These are phyloP conservation scores for Nephrotoma appendiculata DNA, from an alignment of 2,888 invertebrate species.

Conservation along the genomic window DNA sequence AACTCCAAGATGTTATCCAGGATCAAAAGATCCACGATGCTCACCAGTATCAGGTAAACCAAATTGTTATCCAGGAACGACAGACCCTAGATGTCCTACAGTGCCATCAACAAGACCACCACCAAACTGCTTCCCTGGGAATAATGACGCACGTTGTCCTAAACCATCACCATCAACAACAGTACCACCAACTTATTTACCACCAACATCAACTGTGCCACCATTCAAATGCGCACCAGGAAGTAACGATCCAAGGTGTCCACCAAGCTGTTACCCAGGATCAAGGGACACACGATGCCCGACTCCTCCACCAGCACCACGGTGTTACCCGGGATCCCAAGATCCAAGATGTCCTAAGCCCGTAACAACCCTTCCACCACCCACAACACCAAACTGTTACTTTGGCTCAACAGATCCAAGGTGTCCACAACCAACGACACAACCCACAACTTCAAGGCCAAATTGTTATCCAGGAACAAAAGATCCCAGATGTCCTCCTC, in stretches of 20 bases:
- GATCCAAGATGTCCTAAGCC: conserved; percentile 23
- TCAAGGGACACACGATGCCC: conserved; percentile 28
- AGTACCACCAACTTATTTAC: not conserved
- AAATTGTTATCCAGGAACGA: conserved; percentile 21
- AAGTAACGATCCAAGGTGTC: conserved; percentile 16
- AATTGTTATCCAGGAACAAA: not conserved
- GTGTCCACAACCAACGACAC: conserved; percentile 18
- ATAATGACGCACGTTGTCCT: conserved; percentile 23
- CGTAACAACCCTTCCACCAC: conserved; percentile 20
- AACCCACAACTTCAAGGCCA: conserved; percentile 13
- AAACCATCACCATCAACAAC: conserved; percentile 18
- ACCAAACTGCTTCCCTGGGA: conserved; percentile 22
- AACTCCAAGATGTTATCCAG: conserved; percentile 20
- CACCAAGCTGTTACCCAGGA: conserved; percentile 26
- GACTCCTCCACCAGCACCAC: conserved; percentile 15
- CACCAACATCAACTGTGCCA: conserved; percentile 17
- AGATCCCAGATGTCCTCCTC: conserved; percentile 11
- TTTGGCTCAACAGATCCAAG: conserved; percentile 24
- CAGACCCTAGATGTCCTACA: conserved; percentile 23
- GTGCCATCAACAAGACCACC: conserved; percentile 15
- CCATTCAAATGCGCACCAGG: conserved; percentile 19
- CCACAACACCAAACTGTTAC: conserved; percentile 19
- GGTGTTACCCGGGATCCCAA: conserved; percentile 18
- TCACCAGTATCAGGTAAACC: conserved; percentile 15
- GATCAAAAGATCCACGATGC: conserved; percentile 21